A percentile compares a stretch with the other conserved stretches of the same genome.
Evolutionary conservation across 2,888 invertebrate species (phyloP).

Genomic region (Orthosia gracilis): DNA sequence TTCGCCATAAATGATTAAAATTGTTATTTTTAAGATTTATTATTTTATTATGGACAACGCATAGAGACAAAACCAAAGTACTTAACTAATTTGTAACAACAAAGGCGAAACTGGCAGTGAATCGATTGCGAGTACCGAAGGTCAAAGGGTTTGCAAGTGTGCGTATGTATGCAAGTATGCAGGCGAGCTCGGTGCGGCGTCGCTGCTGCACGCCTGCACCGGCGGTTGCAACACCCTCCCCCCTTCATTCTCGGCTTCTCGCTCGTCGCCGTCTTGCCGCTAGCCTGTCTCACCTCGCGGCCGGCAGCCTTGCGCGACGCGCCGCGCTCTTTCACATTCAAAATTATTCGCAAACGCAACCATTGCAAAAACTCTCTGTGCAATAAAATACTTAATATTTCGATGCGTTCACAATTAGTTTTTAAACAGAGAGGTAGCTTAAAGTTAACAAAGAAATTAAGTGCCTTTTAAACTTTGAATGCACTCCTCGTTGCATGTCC

Average conservation of each 20-base stretch:
- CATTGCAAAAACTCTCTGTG: conserved; percentile 91
- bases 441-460: conserved; percentile 81
- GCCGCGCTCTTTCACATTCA: conserved; percentile 91
- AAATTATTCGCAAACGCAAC: conserved; percentile 91
- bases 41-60: conserved; percentile 3
- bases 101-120: conserved; percentile 86
- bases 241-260: conserved; percentile 90
- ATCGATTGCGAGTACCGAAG: conserved; percentile 89
- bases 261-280: conserved; percentile 90
- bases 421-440: conserved; percentile 84
- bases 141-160: conserved; percentile 89
- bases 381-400: conserved; percentile 87
- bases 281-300: conserved; percentile 91
- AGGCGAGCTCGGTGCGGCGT: conserved; percentile 90
- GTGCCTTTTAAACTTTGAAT: conserved; percentile 90
- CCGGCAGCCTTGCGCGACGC: conserved; percentile 91
- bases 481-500: conserved; percentile 93
- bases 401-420: conserved; percentile 85
- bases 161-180: conserved; percentile 90
- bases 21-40: not conserved
- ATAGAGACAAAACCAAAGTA: conserved; percentile 64
- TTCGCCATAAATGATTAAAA: not conserved
- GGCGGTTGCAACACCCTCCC: conserved; percentile 91
- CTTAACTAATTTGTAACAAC: conserved; percentile 81
- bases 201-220: conserved; percentile 91